Evolutionary conservation across 2,113 vertebrate species (phyloP).

Genomic region (Symphodus melops): DNA sequence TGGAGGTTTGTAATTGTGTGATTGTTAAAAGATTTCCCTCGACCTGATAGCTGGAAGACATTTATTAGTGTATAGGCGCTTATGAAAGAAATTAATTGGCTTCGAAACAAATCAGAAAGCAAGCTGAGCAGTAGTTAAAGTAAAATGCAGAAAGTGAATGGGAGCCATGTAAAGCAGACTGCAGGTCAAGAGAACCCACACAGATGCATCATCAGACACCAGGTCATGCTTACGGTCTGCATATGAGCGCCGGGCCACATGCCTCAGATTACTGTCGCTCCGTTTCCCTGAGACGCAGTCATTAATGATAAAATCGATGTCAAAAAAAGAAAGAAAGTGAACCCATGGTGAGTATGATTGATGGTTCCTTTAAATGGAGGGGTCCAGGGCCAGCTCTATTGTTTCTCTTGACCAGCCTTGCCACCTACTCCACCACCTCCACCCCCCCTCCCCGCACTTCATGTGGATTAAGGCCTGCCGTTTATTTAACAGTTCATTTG

Average conservation of each 20-base stretch:
- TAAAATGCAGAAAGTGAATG: background rate
- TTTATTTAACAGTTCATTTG: constrained; percentile 92
- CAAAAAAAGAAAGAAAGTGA: constrained; percentile 74
- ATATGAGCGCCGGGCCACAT: constrained; percentile 56
- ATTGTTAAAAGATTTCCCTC: constrained; percentile 7
- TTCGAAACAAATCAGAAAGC: background rate
- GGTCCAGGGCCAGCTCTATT: constrained; percentile 81
- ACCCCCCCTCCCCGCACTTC: constrained; percentile 47
- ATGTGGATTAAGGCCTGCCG: constrained; percentile 88
- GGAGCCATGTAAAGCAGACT: background rate
- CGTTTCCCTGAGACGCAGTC: constrained; percentile 70
- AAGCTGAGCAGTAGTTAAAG: background rate
- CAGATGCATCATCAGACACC: constrained; percentile 40
- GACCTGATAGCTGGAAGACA: background rate
- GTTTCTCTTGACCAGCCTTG: constrained; percentile 79
- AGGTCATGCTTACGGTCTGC: constrained; percentile 57
- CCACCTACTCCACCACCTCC: constrained; percentile 63
- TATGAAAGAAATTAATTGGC: background rate
- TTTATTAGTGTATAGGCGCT: background rate
- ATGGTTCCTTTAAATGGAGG: constrained; percentile 86
- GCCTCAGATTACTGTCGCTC: constrained; percentile 66
- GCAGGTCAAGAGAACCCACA: background rate
- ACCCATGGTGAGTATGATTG: constrained; percentile 86
- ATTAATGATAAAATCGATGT: constrained; percentile 86
- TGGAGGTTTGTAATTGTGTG: background rate